phyloP scores from a whole-genome alignment of 1,140 invertebrate species.

The Glossosoma conforme region DNA sequence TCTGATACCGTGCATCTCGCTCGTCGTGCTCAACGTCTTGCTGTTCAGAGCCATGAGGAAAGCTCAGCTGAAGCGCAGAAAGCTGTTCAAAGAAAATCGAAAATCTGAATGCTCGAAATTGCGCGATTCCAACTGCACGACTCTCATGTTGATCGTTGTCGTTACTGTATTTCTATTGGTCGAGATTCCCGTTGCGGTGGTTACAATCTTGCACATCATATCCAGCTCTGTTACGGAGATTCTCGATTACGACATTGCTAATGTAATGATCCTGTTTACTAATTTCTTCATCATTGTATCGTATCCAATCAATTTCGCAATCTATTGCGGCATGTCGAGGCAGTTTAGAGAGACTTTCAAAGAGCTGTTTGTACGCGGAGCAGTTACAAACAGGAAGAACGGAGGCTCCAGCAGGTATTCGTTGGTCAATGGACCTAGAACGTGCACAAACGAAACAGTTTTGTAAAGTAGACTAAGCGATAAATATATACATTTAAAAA shows the following conservation, averaged over 20 bases:
- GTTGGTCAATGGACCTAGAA: slow-evolving; percentile 71
- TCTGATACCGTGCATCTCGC: slow-evolving; percentile 78
- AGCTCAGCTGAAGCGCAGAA: slow-evolving; percentile 73
- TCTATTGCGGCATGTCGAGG: slow-evolving; percentile 92
- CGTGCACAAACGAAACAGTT: slow-evolving; percentile 76
- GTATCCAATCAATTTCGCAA: slow-evolving; percentile 92
- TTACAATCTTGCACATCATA: slow-evolving; percentile 80
- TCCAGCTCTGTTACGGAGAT: slow-evolving; percentile 66
- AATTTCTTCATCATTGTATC: slow-evolving; percentile 89
- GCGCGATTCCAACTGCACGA: slow-evolving; percentile 86
- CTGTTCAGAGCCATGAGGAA: slow-evolving; percentile 79
- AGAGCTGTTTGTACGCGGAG: slow-evolving; percentile 70
- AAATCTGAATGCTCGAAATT: slow-evolving; percentile 79
- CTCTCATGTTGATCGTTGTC: slow-evolving; percentile 91
- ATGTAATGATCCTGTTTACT: slow-evolving; percentile 78
- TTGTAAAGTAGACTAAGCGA: too few relatives aligned
- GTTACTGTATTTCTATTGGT: slow-evolving; percentile 87
- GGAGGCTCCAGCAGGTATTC: slow-evolving; percentile 69
- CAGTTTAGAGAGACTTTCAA: slow-evolving; percentile 93
- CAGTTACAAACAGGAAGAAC: slow-evolving; percentile 55
- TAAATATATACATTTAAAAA: too few relatives aligned
- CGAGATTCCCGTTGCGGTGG: slow-evolving; percentile 86
- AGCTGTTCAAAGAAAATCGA: slow-evolving; percentile 78
- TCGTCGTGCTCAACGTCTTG: slow-evolving; percentile 84
- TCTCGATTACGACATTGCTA: slow-evolving; percentile 74